Evolutionary conservation across 1,140 invertebrate genomes (phyloP).

Genomic region (Solenopsis fugax): DNA sequence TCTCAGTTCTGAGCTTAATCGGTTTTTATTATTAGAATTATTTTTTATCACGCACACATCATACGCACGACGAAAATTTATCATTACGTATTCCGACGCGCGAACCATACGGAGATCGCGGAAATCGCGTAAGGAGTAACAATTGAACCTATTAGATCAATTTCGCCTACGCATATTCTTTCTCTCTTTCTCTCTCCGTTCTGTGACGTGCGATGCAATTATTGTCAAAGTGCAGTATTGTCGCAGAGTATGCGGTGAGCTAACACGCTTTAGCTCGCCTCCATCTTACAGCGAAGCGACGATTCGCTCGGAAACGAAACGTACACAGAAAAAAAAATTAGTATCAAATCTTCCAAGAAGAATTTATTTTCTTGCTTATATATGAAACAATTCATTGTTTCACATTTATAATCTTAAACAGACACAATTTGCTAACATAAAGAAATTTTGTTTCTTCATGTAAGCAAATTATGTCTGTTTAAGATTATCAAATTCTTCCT

Average conservation of each 20-base stretch:
- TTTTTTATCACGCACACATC: background rate
- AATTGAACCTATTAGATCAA: constrained; percentile 26
- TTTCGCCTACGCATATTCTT: background rate
- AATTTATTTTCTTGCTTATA: too few species aligned
- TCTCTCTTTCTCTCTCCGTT: constrained; percentile 12
- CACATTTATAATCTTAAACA: too few species aligned
- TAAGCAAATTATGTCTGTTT: too few species aligned
- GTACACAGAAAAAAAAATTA: too few species aligned
- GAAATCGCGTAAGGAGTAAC: background rate
- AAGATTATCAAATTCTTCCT: too few species aligned
- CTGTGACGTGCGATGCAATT: background rate
- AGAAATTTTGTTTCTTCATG: too few species aligned
- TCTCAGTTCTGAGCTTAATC: background rate
- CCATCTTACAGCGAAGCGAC: background rate
- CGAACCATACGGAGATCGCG: background rate
- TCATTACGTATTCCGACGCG: background rate
- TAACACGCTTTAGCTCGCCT: background rate
- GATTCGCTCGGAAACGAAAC: background rate
- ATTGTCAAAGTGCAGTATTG: background rate
- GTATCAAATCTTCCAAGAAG: too few species aligned
- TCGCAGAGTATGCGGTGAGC: background rate
- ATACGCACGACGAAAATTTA: background rate
- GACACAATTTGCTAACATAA: too few species aligned
- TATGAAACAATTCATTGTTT: too few species aligned
- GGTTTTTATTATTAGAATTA: background rate